These are phyloP conservation scores for Gadopsis bispinosus DNA, from an alignment of 2,797 vertebrate genomes.

Conservation along the genomic window DNA sequence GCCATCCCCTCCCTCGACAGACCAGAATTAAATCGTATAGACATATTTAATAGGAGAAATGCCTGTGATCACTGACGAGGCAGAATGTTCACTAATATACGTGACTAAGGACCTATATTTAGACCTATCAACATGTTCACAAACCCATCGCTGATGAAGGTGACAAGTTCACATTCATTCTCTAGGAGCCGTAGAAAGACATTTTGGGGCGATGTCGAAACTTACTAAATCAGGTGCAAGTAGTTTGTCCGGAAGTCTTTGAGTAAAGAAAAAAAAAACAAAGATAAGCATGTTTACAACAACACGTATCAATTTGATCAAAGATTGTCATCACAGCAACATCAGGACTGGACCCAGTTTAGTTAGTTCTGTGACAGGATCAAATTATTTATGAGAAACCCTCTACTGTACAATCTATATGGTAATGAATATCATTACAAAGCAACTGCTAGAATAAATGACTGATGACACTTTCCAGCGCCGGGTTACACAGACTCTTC, in stretches of 20 bases:
- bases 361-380: slow-evolving; percentile 1
- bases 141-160: slow-evolving; percentile 8
- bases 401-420: slow-evolving; percentile 40
- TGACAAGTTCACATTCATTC: slow-evolving; percentile 5
- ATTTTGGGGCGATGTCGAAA: not conserved
- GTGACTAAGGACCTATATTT: slow-evolving; percentile 11
- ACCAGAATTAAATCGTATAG: slow-evolving; percentile 1
- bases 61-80: not conserved
- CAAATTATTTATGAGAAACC: slow-evolving; percentile 23
- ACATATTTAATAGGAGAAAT: not conserved
- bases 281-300: not conserved
- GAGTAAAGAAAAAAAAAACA: too few relatives aligned
- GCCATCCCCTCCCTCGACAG: not conserved
- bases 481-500: not conserved
- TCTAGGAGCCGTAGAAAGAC: not conserved
- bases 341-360: not conserved
- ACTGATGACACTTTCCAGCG: not conserved
- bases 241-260: not conserved
- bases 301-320: slow-evolving; percentile 11
- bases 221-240: slow-evolving; percentile 11
- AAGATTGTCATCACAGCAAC: slow-evolving; percentile 4
- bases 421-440: slow-evolving; percentile 38
- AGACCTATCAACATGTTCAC: not conserved
- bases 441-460: slow-evolving; percentile 21
- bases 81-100: slow-evolving; percentile 1